Evolutionary conservation across 2,888 invertebrate genomes (phyloP), one percentile per base, ranked within the genome.

Genomic region (Harmothoe impar): DNA sequence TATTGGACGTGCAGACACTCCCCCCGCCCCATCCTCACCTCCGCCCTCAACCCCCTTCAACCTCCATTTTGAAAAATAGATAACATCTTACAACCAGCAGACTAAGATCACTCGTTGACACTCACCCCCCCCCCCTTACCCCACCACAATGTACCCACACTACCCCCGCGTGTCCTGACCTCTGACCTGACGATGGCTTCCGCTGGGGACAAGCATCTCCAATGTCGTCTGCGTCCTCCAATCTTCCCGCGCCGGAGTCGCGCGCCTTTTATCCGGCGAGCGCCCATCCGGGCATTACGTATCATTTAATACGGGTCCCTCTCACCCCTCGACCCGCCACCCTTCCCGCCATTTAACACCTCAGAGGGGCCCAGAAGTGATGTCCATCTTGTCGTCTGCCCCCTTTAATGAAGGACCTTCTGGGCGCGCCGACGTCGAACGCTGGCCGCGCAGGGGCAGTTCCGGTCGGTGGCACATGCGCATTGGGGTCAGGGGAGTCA

Each of bases 221-320:
- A 84, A 84, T 51, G 43, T 84, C 84, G 84, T 84, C 84, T 84
- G 84, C 84, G 43, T 17, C 84, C 51, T 84, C 43, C 84, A 84
- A 84, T 84, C 25, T 51, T 51, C 20, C 78, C 35, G 33, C 35
- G 31, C 78, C 43, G 25, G 25, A 1, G 84, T 84, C 84, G 84
- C 43, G 84, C 84, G 84, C 25, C n/a, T 72, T 43, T 84, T 43
- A 84, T 33, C 20, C 43, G 25, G 84, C 84, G 84, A 84, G 7
- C 43, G 51, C 3, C 84, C 68, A 20, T 78, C 33, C 78, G 1
- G 1, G 7, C 35, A 78, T 78, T 78, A 78, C 78, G 33, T 29
- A 29, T 78, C 78, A 78, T 78, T 78, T 78, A 62, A 62, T n/a
- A 78, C 78, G 1, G 17, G 78, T 29, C 31, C 78, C 31, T 1